Evolutionary conservation across 2,888 invertebrate species (phyloP).

Genomic region (Sesamia inferens): DNA sequence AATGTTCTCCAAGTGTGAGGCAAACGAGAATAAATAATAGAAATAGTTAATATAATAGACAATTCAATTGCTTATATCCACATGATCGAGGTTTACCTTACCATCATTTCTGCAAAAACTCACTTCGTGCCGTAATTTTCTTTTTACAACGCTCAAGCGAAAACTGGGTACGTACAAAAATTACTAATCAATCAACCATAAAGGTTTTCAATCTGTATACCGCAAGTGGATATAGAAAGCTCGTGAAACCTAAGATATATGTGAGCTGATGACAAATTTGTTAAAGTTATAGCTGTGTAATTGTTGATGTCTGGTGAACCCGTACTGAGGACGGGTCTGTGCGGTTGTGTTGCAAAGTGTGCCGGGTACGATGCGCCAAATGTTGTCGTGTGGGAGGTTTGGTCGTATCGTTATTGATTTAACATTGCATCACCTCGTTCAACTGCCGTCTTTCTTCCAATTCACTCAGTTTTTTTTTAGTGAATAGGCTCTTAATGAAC

Average conservation of each 20-base stretch:
- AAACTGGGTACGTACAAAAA: conserved; percentile 28
- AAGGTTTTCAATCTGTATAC: conserved; percentile 33
- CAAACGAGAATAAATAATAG: conserved; percentile 12
- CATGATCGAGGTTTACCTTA: conserved; percentile 37
- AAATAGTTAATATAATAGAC: too few species aligned
- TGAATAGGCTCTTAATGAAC: too few species aligned
- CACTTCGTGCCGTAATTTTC: conserved; percentile 20
- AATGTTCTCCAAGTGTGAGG: conserved; percentile 26
- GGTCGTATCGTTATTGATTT: too few species aligned
- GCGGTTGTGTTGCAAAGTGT: too few species aligned
- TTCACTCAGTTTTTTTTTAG: too few species aligned
- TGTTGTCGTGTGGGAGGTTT: too few species aligned
- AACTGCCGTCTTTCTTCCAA: too few species aligned
- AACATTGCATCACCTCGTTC: too few species aligned
- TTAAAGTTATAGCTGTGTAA: conserved; percentile 53
- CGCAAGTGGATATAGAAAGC: conserved; percentile 61
- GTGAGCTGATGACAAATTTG: conserved; percentile 32
- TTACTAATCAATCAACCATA: conserved; percentile 39
- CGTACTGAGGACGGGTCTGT: too few species aligned
- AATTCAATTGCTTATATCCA: conserved; percentile 33
- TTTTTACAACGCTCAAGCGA: conserved; percentile 22
- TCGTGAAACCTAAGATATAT: conserved; percentile 49
- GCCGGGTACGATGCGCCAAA: too few species aligned
- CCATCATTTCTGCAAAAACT: conserved; percentile 14
- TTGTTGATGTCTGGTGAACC: too few species aligned